Conservation (phyloP, 2,888 invertebrate species). For the Pheosia tremula region DNA sequence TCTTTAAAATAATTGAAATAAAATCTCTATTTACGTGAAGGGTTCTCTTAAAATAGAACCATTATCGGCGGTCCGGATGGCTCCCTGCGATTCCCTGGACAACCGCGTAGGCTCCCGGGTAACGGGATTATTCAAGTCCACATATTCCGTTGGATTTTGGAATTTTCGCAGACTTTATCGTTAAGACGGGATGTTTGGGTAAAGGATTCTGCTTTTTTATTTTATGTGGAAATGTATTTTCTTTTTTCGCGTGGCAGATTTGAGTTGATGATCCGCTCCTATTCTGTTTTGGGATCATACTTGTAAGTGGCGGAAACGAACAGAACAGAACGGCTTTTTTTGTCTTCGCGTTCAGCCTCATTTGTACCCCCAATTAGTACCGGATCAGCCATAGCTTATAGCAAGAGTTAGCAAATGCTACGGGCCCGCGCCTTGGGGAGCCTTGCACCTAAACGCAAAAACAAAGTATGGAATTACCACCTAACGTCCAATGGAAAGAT, state of each 20-base stretch:
- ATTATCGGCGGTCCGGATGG: conserved; percentile 17
- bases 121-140: conserved; percentile 24
- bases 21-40: not conserved
- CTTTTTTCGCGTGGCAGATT: not conserved
- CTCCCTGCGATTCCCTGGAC: conserved; percentile 16
- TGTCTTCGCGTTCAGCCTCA: too few species aligned
- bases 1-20: conserved; percentile 23
- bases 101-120: conserved; percentile 17
- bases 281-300: too few species aligned
- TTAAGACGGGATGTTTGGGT: not conserved
- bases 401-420: too few species aligned
- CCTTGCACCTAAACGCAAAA: too few species aligned
- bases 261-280: too few species aligned
- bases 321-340: too few species aligned
- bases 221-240: not conserved
- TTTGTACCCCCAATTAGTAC: too few species aligned
- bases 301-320: too few species aligned
- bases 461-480: too few species aligned
- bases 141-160: conserved; percentile 11
- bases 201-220: not conserved
- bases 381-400: too few species aligned
- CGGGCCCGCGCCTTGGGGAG: too few species aligned
- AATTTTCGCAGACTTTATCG: conserved; percentile 8
- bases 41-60: conserved; percentile 15
- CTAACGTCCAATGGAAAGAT: too few species aligned